These are phyloP conservation scores for Colius striatus DNA, from an alignment of 2,113 vertebrate genomes.

Conservation along the genomic window DNA sequence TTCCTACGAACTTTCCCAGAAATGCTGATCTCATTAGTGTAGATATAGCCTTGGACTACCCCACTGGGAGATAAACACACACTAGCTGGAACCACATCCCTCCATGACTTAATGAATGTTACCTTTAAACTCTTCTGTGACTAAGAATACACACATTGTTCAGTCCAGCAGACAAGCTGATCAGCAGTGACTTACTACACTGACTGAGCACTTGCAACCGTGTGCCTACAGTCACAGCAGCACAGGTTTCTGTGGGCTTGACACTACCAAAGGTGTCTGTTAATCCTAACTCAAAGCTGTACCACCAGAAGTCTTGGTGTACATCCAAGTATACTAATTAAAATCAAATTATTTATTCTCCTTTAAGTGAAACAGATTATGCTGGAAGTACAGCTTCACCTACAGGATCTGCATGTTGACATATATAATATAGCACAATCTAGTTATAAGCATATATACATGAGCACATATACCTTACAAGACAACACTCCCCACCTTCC, in stretches of 20 bases:
- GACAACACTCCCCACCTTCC: not conserved
- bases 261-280: not conserved
- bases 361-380: not conserved
- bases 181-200: not conserved
- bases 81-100: not conserved
- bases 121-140: not conserved
- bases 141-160: not conserved
- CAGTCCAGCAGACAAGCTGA: not conserved
- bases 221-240: not conserved
- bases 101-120: not conserved
- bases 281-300: not conserved
- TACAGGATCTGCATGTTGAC: not conserved
- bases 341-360: not conserved
- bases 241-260: not conserved
- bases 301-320: not conserved
- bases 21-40: slow-evolving; percentile 29
- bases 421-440: not conserved
- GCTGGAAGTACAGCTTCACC: not conserved
- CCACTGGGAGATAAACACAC: not conserved
- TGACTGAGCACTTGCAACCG: not conserved
- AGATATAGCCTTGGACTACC: slow-evolving; percentile 14
- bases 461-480: not conserved
- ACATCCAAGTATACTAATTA: not conserved
- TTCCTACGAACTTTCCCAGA: slow-evolving; percentile 28
- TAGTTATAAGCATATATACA: not conserved